Evolutionary conservation across 2,113 vertebrate species (phyloP).

Genomic region (Bos indicus): DNA sequence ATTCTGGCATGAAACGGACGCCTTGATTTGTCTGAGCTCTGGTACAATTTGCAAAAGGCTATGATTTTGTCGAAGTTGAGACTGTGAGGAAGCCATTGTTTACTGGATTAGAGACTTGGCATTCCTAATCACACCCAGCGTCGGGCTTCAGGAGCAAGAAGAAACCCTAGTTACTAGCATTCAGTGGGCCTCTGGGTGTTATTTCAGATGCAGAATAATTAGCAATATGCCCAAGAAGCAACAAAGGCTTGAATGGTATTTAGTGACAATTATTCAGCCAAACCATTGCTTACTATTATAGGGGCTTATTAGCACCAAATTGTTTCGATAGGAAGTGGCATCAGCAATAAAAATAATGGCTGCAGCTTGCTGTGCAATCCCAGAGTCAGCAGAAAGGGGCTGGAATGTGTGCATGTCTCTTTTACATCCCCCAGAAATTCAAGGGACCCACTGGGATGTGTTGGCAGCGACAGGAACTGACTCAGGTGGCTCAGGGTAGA

Average conservation of each 20-base stretch:
- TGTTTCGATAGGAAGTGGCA: conserved; percentile 85
- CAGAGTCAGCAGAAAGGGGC: conserved; percentile 77
- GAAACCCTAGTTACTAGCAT: conserved; percentile 79
- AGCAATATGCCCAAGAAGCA: conserved; percentile 83
- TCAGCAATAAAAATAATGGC: conserved; percentile 82
- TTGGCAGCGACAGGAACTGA: conserved; percentile 52
- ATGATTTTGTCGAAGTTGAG: conserved; percentile 58
- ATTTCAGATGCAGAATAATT: conserved; percentile 84
- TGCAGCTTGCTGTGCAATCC: conserved; percentile 73
- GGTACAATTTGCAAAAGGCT: conserved; percentile 48
- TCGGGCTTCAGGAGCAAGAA: conserved; percentile 68
- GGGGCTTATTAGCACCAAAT: conserved; percentile 86
- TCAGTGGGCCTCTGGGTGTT: conserved; percentile 79
- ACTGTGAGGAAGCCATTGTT: conserved; percentile 70
- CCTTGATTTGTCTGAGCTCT: conserved; percentile 47
- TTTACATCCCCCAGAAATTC: conserved; percentile 45
- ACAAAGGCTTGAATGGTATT: conserved; percentile 84
- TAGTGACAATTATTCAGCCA: conserved; percentile 85
- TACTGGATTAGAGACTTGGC: conserved; percentile 72
- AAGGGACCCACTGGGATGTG: conserved; percentile 36
- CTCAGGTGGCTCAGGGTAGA: conserved; percentile 10
- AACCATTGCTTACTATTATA: conserved; percentile 84
- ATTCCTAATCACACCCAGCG: conserved; percentile 74
- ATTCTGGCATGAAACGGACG: neutral
- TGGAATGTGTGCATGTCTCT: conserved; percentile 50